These are phyloP conservation scores for Lepus oiostolus DNA, from an alignment of 2,797 vertebrate species.

Conservation along the genomic window DNA sequence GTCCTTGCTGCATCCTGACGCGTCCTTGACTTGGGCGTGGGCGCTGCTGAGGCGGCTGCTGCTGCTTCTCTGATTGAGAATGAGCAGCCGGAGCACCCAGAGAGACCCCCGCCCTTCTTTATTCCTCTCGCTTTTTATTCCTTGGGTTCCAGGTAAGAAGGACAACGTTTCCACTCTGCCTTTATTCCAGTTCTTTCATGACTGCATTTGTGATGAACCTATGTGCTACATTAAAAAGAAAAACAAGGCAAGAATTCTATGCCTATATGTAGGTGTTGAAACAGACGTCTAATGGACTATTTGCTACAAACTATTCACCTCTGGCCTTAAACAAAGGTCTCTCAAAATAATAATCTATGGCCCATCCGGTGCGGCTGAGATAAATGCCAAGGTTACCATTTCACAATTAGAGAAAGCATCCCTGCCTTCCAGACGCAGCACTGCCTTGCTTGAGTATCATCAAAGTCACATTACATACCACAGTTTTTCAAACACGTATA, in stretches of 20 bases:
- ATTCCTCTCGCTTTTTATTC: background rate
- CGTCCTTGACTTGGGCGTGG: background rate
- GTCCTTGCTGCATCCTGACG: rapidly evolving
- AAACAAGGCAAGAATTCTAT: background rate
- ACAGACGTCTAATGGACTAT: background rate
- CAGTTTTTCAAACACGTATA: background rate
- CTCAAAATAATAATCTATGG: background rate
- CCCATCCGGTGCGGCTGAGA: background rate
- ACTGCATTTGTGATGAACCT: background rate
- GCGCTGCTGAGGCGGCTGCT: background rate
- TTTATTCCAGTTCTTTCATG: background rate
- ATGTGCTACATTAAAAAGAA: background rate
- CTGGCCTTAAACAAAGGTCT: background rate
- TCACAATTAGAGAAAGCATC: background rate
- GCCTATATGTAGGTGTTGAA: background rate
- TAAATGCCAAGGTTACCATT: background rate
- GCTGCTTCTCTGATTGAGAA: background rate
- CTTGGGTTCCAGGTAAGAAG: background rate
- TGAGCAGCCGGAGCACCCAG: no score
- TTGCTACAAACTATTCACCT: background rate
- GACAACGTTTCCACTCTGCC: background rate
- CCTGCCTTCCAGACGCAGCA: background rate
- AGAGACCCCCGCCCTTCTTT: background rate
- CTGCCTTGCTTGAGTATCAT: background rate
- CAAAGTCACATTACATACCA: background rate